Evolutionary conservation across 2,797 vertebrate species (phyloP), one percentile per base, ranked within the genome.

Genomic region (Poeciliopsis gracilis): DNA sequence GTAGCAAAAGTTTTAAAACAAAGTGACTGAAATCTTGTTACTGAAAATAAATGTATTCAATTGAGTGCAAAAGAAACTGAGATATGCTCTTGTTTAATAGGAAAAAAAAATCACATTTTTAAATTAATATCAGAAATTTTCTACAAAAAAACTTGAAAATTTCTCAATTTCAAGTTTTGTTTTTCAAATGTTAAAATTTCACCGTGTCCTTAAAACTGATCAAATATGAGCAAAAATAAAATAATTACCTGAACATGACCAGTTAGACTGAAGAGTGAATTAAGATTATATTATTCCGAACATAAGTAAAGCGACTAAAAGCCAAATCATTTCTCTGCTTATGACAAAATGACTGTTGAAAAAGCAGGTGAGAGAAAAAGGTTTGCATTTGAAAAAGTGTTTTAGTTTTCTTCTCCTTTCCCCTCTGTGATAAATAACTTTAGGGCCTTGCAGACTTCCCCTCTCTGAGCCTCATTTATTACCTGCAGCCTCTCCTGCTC

Each of bases 361-460:
- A 84, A 33, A 38, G 59, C 16, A 45, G 59, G 45, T 51, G 43
- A 63, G 72, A 30, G 43, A 63, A 69, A 38, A 53, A 72, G 51
- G 79, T 74, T 59, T 61, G 38, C 51, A 4, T 53, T 81, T 77
- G 69, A 72, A 73, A 80, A 45, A 53, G 11, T 72, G 13, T n/a
- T 77, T 53, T 79, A 82, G 46, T 82, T 80, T 83, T 77, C 55
- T 76, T 38, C 78, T 83, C 79, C 38, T 83, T 83, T 78, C 55
- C 75, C 72, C 43, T 76, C 25, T 33, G 57, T 84, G 73, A 85
- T 72, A 83, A 90, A 90, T 83, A 80, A 80, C 76, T 76, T n/a
- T 6, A 76, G 11, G 73, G 30, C 66, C 53, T 20, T 16, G 53
- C 57, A 57, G 46, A 57, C 72, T 75, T 82, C 41, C 30, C 75